phyloP scores from a whole-genome alignment of 1,140 invertebrate species.

The Fopius arisanus region DNA sequence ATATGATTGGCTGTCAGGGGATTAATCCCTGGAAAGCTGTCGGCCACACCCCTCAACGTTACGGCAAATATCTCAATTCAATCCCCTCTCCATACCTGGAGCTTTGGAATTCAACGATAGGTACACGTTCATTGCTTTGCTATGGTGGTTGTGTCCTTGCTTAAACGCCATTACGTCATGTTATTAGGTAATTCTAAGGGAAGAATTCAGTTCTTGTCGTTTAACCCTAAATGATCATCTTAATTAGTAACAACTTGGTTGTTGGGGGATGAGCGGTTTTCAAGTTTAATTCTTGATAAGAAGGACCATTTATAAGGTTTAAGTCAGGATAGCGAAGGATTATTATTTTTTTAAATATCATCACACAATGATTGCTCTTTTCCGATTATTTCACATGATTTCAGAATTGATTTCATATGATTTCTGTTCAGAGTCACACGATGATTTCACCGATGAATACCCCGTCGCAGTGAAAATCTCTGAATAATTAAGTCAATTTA shows the following conservation, averaged over 20 bases:
- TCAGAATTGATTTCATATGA: too few relatives aligned
- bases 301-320: too few relatives aligned
- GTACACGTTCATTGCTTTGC: not conserved
- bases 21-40: not conserved
- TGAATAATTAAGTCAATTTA: too few relatives aligned
- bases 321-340: too few relatives aligned
- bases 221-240: not conserved
- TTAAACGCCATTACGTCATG: not conserved
- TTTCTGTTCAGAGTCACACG: too few relatives aligned
- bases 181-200: not conserved
- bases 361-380: too few relatives aligned
- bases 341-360: too few relatives aligned
- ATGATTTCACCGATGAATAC: too few relatives aligned
- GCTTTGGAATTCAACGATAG: not conserved
- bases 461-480: too few relatives aligned
- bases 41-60: not conserved
- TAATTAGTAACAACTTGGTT: not conserved
- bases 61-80: constrained; percentile 3
- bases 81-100: not conserved
- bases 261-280: not conserved
- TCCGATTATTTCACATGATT: too few relatives aligned
- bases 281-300: not conserved
- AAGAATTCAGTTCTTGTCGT: constrained; percentile 3
- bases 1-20: constrained; percentile 7
- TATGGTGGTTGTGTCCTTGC: not conserved